Conservation (phyloP, 2,797 vertebrate species). For the Crax fasciolata region DNA sequence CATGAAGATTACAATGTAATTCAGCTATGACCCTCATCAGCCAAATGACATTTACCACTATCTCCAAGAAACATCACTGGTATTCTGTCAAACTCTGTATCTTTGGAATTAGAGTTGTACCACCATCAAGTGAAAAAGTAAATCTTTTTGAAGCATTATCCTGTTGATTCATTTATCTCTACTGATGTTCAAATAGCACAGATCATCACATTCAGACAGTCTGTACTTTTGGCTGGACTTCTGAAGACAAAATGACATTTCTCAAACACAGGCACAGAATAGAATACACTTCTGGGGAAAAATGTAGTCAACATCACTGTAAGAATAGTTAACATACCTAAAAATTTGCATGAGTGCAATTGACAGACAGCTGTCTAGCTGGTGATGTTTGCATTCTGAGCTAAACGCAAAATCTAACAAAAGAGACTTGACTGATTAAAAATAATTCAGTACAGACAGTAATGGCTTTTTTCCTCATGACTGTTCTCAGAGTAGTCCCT, state of each 20-base stretch:
- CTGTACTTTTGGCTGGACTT: neutral
- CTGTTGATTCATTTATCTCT: neutral
- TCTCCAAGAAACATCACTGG: neutral
- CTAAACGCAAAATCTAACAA: neutral
- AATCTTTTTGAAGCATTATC: neutral
- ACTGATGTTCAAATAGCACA: neutral
- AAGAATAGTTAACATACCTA: neutral
- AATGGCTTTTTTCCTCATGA: rapidly evolving
- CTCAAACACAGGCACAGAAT: rapidly evolving
- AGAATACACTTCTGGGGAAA: neutral
- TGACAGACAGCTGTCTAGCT: neutral
- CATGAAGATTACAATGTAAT: neutral
- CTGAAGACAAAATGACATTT: neutral
- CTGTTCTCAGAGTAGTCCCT: neutral
- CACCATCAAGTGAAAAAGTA: neutral
- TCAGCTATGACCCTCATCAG: neutral
- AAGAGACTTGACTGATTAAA: neutral
- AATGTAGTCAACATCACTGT: neutral
- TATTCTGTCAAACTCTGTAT: neutral
- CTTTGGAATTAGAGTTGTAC: neutral
- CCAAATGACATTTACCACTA: neutral
- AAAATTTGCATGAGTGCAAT: neutral
- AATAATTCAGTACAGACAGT: neutral
- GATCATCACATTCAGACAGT: neutral
- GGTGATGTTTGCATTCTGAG: neutral